phyloP scores from a whole-genome alignment of 1,140 invertebrate genomes.

The Oreohelix idahoensis region DNA sequence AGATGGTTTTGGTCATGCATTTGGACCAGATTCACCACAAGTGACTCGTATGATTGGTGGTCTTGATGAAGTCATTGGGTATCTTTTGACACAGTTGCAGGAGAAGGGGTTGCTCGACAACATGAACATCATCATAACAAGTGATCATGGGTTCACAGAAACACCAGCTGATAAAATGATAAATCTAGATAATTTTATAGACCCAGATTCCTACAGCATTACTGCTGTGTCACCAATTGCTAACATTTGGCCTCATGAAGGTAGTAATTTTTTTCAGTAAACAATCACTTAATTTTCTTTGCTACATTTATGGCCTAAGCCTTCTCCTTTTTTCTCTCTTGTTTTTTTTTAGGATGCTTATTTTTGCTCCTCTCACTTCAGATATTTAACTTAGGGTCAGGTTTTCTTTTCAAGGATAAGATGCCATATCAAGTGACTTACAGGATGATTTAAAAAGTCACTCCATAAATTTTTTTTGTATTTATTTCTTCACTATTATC shows the following conservation, averaged over 20 bases:
- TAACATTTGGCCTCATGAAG: constrained; percentile 58
- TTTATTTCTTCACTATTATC: too few relatives aligned
- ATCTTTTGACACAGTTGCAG: constrained; percentile 63
- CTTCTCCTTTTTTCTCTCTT: too few relatives aligned
- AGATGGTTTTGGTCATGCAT: constrained; percentile 76
- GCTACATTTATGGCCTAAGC: too few relatives aligned
- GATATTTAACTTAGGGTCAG: too few relatives aligned
- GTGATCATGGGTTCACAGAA: constrained; percentile 83
- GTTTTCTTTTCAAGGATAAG: too few relatives aligned
- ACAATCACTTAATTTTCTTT: too few relatives aligned
- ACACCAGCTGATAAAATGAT: constrained; percentile 75
- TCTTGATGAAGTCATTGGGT: constrained; percentile 59
- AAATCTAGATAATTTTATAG: constrained; percentile 77
- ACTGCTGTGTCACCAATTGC: constrained; percentile 54
- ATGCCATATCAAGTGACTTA: too few relatives aligned
- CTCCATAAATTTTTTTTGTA: too few relatives aligned
- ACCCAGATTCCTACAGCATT: constrained; percentile 74
- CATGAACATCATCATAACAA: constrained; percentile 81
- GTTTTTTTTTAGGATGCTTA: too few relatives aligned
- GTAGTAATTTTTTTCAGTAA: constrained; percentile 38
- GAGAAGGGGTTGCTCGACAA: constrained; percentile 72
- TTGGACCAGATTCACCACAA: constrained; percentile 68
- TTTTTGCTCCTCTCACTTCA: too few relatives aligned
- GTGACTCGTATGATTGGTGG: constrained; percentile 58
- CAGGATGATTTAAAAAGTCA: too few relatives aligned